phyloP scores from a whole-genome alignment of 2,888 invertebrate genomes.

The Cybosia mesomella region DNA sequence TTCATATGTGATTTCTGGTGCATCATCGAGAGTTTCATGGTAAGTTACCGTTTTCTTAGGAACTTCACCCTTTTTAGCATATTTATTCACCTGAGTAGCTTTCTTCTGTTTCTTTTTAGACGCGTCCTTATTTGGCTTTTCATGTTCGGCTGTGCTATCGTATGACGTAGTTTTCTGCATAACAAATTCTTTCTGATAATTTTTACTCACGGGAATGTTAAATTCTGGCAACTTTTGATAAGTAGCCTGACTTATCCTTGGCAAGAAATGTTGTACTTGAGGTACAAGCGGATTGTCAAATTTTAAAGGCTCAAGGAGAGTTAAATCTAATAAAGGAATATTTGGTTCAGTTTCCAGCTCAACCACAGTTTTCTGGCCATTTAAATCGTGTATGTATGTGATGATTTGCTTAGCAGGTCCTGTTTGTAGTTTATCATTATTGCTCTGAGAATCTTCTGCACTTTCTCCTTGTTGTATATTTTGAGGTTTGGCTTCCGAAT shows the following conservation, averaged over 20 bases:
- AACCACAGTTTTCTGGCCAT: conserved; percentile 73
- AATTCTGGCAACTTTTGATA: conserved; percentile 68
- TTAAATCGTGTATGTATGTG: conserved; percentile 64
- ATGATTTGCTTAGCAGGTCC: conserved; percentile 64
- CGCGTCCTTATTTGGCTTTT: conserved; percentile 58
- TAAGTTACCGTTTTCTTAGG: conserved; percentile 60
- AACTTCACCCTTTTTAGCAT: conserved; percentile 58
- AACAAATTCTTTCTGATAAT: conserved; percentile 67
- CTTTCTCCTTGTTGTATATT: conserved; percentile 43
- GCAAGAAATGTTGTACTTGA: conserved; percentile 82
- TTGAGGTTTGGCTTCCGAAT: conserved; percentile 30
- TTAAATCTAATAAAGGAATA: conserved; percentile 74
- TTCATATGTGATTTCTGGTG: conserved; percentile 75
- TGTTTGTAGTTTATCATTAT: conserved; percentile 60
- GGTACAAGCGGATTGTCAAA: conserved; percentile 82
- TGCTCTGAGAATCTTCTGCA: conserved; percentile 40
- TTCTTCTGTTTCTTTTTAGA: conserved; percentile 67
- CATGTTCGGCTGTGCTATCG: conserved; percentile 60
- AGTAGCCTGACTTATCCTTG: conserved; percentile 72
- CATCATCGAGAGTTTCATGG: conserved; percentile 61
- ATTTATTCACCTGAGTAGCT: conserved; percentile 55
- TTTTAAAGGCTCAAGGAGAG: conserved; percentile 77
- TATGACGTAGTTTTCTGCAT: conserved; percentile 70
- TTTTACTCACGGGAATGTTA: conserved; percentile 60
- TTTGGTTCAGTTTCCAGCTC: conserved; percentile 73